Base-by-base conservation (phyloP, 2,113 vertebrate genomes). In the Anolis carolinensis region DNA sequence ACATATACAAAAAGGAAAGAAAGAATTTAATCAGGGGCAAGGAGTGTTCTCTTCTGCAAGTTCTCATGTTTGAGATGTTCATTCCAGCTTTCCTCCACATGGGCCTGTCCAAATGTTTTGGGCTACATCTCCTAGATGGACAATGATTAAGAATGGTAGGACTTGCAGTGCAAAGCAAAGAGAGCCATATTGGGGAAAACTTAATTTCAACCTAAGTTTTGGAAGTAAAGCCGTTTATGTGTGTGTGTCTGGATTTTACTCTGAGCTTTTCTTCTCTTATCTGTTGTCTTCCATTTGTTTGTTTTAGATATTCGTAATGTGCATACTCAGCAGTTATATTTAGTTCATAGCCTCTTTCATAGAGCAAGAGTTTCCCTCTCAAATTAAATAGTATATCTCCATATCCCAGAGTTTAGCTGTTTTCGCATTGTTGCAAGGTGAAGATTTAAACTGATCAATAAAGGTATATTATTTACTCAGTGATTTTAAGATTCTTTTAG, bases 1-100 rank as follows among this genome's bases (percentile, higher is more conserved):
- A 8, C 25, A 67, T 9, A 7, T 30, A 27, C 36, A 77, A 72
- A 44, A 52, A 55, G 81, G 84, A 88, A 87, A 82, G 87, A 75
- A 34, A 65, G 4, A 74, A 48, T 90, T 83, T 44, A 5, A 76
- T 63, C 83, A 88, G 55, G 72, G 34, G 55, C 65, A 16, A 39
- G 32, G 25, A 75, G 5, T 48, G 14, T 48, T 75, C 34, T 67
- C 72, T 82, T 11, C 73, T 18, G 16, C n/a, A 67, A 76, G 68
- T 34, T 76, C 6, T 23, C 0, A 59, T 86, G 68, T 27, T 36
- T 72, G 27, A 48, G 0, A 44, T 50, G 72, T 65, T 81, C 55
- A 50, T 88, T 23, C 72, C 2, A 32, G 13, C 21, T 18, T 82
- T 11, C 39, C 4, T 52, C 23, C 2, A 39, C 55, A 39, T 21